A percentile compares a stretch with the other conserved stretches of the same genome.
Conservation (phyloP, 2,888 invertebrate genomes). For the Argyresthia albistria region DNA sequence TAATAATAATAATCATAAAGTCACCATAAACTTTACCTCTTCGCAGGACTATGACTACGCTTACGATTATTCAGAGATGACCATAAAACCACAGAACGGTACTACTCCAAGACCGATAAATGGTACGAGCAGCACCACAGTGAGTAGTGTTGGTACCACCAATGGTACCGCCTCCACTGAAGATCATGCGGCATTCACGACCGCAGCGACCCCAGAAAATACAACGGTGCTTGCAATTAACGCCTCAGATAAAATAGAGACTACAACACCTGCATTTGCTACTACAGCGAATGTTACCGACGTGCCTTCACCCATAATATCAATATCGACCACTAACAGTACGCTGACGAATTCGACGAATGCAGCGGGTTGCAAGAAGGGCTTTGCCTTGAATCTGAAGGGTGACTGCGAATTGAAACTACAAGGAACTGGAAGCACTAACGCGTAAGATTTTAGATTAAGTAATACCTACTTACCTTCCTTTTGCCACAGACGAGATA, state of each 20-base stretch:
- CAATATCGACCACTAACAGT: background rate
- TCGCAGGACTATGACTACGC: slow-evolving; percentile 81
- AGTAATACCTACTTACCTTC: too few species aligned
- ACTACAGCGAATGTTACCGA: background rate
- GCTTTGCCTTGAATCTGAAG: slow-evolving; percentile 44
- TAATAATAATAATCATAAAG: too few species aligned
- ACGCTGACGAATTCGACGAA: slow-evolving; percentile 6
- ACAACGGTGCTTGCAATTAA: background rate
- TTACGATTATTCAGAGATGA: slow-evolving; percentile 81
- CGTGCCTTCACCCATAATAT: background rate
- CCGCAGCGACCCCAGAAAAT: background rate
- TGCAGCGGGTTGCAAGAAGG: slow-evolving; percentile 41
- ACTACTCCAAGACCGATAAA: slow-evolving; percentile 54
- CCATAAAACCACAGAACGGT: slow-evolving; percentile 74
- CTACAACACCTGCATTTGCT: background rate
- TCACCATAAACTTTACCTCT: background rate
- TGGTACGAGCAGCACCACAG: slow-evolving; percentile 22
- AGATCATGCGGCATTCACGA: background rate
- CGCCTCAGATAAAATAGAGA: background rate
- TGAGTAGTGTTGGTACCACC: slow-evolving; percentile 17
- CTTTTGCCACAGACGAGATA: too few species aligned
- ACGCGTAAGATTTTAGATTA: slow-evolving; percentile 48
- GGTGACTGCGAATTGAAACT: slow-evolving; percentile 52
- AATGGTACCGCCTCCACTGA: slow-evolving; percentile 23
- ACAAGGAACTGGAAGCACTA: slow-evolving; percentile 34